Evolutionary conservation across 2,797 vertebrate genomes (phyloP).

Genomic region (Gymnopithys bicolor): DNA sequence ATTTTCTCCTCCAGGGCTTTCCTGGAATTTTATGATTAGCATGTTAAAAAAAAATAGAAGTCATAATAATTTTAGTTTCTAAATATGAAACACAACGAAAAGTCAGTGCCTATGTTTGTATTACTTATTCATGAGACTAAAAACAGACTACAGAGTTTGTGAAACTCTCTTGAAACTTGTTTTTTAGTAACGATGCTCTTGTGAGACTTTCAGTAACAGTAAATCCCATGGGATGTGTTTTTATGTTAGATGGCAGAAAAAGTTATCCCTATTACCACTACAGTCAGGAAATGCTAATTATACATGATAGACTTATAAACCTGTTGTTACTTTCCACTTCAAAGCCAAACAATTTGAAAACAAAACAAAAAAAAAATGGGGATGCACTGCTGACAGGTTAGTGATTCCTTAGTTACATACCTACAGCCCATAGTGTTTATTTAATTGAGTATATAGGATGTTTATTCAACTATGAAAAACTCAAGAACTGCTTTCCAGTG

Average conservation of each 20-base stretch:
- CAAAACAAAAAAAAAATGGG: neutral
- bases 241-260: neutral
- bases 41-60: neutral
- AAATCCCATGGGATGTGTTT: neutral
- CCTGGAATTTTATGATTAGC: neutral
- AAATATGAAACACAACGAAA: neutral
- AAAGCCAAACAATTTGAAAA: neutral
- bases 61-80: neutral
- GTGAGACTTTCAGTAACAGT: neutral
- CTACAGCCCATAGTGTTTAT: neutral
- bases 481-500: neutral
- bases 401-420: neutral
- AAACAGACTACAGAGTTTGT: neutral
- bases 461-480: neutral
- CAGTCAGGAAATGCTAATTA: neutral
- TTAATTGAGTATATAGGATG: neutral
- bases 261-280: neutral
- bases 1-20: neutral
- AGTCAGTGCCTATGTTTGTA: neutral
- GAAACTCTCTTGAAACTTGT: neutral
- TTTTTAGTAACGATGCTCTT: neutral
- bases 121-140: neutral
- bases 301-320: neutral
- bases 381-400: neutral
- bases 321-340: neutral